A percentile compares a stretch with the other conserved stretches of the same genome.
Evolutionary conservation across 2,113 vertebrate genomes (phyloP).

Genomic region (Camelus bactrianus): DNA sequence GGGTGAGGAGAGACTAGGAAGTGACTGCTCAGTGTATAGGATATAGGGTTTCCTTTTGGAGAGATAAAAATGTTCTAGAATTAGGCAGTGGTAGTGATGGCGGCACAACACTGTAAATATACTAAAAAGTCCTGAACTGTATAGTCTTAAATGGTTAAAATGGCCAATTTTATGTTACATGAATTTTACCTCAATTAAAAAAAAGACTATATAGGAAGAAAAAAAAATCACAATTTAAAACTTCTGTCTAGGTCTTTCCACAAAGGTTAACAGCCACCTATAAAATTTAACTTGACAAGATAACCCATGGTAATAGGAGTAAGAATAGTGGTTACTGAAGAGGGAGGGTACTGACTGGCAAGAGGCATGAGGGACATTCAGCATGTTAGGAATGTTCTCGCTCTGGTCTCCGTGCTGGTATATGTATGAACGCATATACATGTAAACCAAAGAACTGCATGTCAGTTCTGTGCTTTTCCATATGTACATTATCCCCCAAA

Average conservation of each 20-base stretch:
- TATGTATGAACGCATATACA: background rate
- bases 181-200: background rate
- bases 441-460: background rate
- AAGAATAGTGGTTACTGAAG: background rate
- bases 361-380: background rate
- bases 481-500: background rate
- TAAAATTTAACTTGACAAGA: slow-evolving; percentile 11
- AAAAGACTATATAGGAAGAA: background rate
- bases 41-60: background rate
- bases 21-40: background rate
- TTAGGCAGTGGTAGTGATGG: background rate
- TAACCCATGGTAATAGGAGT: background rate
- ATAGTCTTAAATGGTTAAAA: background rate
- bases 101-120: background rate
- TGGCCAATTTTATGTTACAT: background rate
- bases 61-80: background rate
- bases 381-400: background rate
- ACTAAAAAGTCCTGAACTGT: background rate
- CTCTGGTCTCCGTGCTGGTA: background rate
- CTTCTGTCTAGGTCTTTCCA: background rate
- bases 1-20: background rate
- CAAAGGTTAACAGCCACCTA: background rate
- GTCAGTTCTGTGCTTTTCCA: background rate
- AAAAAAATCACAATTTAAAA: background rate
- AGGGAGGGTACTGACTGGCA: background rate